Conservation (phyloP, 2,113 vertebrate species). For the Chroicocephalus ridibundus region DNA sequence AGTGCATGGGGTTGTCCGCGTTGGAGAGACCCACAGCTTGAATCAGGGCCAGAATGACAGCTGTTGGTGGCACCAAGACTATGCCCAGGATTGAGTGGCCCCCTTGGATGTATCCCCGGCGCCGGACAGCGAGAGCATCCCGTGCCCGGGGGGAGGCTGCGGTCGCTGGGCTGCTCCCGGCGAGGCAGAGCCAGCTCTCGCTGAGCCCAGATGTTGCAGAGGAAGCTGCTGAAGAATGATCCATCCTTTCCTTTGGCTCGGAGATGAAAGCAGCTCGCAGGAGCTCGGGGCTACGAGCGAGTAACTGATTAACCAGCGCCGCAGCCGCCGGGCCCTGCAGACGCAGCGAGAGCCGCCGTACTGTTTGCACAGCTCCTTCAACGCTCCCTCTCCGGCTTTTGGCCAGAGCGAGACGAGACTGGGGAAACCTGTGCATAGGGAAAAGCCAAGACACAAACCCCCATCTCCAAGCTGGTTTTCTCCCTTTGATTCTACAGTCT, state of each 20-base stretch:
- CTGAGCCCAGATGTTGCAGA: background rate
- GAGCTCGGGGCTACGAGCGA: background rate
- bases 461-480: background rate
- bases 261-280: constrained; percentile 38
- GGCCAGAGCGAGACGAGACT: background rate
- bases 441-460: background rate
- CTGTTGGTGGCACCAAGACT: background rate
- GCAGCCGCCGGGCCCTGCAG: background rate
- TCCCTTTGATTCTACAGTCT: background rate
- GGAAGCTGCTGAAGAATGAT: constrained; percentile 49
- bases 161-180: background rate
- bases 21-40: background rate
- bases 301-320: constrained; percentile 49
- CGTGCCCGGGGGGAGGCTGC: fast-evolving
- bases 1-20: fast-evolving
- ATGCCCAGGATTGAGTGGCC: background rate
- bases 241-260: constrained; percentile 12
- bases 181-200: background rate
- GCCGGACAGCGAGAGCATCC: fast-evolving
- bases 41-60: background rate
- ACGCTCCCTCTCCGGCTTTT: background rate
- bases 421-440: fast-evolving
- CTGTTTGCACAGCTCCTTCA: background rate
- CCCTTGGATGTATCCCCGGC: fast-evolving
- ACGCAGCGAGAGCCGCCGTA: fast-evolving